These are phyloP conservation scores for Sycobia sp. DNA, from an alignment of 1,140 invertebrate species.

Conservation along the genomic window DNA sequence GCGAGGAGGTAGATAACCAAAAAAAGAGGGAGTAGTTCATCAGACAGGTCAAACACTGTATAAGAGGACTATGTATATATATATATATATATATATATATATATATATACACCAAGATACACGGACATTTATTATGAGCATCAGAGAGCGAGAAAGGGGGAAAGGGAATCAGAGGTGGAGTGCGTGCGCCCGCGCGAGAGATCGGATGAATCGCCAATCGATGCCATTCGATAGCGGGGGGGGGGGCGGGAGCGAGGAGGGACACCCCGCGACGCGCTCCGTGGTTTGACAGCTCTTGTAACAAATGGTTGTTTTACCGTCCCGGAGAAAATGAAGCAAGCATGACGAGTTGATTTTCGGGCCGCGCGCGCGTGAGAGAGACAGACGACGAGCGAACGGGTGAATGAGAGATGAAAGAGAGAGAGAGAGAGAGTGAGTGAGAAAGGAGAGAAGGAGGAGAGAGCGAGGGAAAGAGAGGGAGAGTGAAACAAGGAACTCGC, in stretches of 20 bases:
- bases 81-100: background rate
- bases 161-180: too few relatives aligned
- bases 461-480: too few relatives aligned
- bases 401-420: too few relatives aligned
- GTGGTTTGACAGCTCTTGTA: constrained; percentile 55
- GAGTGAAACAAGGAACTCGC: too few relatives aligned
- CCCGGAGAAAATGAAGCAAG: constrained; percentile 62
- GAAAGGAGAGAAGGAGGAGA: too few relatives aligned
- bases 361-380: constrained; percentile 39
- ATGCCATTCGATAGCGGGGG: constrained; percentile 49
- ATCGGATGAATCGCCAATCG: constrained; percentile 62
- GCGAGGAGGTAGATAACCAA: constrained; percentile 9
- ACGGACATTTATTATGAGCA: constrained; percentile 55
- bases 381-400: too few relatives aligned
- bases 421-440: too few relatives aligned
- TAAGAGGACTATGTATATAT: background rate
- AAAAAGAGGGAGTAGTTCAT: constrained; percentile 23
- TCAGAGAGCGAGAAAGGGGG: too few relatives aligned
- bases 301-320: constrained; percentile 63
- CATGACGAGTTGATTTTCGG: constrained; percentile 62
- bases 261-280: constrained; percentile 58
- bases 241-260: constrained; percentile 32
- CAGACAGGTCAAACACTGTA: constrained; percentile 35
- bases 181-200: constrained; percentile 36
- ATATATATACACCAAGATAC: background rate